Base-by-base conservation (phyloP, 2,888 invertebrate species). In the Syrphus vitripennis region DNA sequence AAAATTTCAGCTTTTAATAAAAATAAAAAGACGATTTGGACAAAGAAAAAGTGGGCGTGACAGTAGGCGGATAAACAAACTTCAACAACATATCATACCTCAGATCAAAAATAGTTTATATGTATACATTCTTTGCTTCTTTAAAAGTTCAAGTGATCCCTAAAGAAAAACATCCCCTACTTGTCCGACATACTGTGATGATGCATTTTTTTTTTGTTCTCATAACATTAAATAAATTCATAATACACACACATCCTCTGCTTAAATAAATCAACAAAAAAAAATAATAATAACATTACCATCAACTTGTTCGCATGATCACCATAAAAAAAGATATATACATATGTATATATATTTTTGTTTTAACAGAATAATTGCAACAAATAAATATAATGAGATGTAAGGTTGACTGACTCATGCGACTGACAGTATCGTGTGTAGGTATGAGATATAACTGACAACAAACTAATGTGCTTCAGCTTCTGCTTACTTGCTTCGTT, bases 361-460 rank as follows among this genome's bases (percentile, higher is more conserved):
- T 79, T 81, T 59, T 82, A 86, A 86, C 81, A 74, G 81, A 86
- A 86, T 86, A 81, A 86, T 86, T 74, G 82, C 77, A 16, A 74
- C 55, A 55, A 29, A 16, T 16, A 31, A 16, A 48, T 21, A 59
- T 71, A 71, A 77, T 80, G 72, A 74, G 65, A 76, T 76, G 40
- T 77, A 31, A 19, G 29, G 19, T 45, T 45, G 45, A 65, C 65
- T 86, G 86, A 86, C 69, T 86, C 86, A 86, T 70, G 42, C 70
- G n/a, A 69, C 45, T 29, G n/a, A 42, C 16, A 4, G 7, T 37
- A 14, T 59, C 34, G 37, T 21, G 59, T 59, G 21, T 59, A 21
- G 19, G 14, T 31, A 34, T 14, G 48, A 50, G n/a, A n/a, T n/a
- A 48, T 6, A n/a, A 53, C 50, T 24, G 14, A 57, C n/a, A 1